Evolutionary conservation across 30 jellyfish, hydroid and myxozoan genomes (phyloP).

Genomic region (Clytia hemisphaerica): DNA sequence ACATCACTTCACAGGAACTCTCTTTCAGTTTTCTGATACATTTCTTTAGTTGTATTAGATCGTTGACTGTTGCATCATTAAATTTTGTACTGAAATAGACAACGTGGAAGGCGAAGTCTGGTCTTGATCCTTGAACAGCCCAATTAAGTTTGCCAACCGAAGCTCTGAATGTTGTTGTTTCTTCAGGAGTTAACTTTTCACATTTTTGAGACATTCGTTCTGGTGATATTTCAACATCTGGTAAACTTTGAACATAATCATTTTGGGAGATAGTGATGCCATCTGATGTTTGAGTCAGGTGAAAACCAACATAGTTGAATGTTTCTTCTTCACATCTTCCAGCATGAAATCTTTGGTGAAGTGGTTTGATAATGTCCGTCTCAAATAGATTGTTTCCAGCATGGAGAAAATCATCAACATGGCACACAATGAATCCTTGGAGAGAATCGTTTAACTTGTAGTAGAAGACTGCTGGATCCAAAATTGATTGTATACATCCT

Average conservation of each 20-base stretch:
- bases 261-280: no score
- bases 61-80: conserved; percentile 7
- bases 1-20: no score
- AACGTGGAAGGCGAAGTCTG: conserved; percentile 24
- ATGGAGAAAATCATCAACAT: conserved; percentile 24
- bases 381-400: conserved; percentile 7
- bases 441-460: no score
- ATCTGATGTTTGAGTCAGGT: neutral
- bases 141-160: conserved; percentile 21
- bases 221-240: neutral
- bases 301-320: conserved; percentile 16
- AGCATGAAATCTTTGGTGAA: conserved; percentile 2
- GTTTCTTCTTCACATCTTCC: neutral
- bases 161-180: neutral
- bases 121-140: conserved; percentile 27
- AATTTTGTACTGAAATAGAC: conserved; percentile 12
- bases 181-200: neutral
- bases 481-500: neutral
- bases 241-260: no score
- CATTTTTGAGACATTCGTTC: conserved; percentile 13
- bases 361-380: neutral
- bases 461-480: conserved; percentile 17
- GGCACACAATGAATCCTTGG: neutral
- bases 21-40: neutral
- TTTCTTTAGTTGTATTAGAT: conserved; percentile 17